Conservation (phyloP, 2,888 invertebrate genomes). For the Brenthis ino region DNA sequence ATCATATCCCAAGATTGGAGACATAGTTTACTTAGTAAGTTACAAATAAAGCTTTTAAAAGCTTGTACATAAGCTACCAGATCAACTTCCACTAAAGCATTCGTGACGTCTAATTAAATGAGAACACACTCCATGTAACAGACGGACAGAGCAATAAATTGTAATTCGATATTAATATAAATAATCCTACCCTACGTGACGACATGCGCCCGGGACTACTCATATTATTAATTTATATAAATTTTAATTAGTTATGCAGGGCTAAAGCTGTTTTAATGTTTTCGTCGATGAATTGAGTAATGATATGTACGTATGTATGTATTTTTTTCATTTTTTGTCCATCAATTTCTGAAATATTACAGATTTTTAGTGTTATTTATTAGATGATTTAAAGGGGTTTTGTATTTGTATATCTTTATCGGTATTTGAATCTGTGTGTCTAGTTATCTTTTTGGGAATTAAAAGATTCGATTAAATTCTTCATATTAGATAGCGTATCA, state of each 20-base stretch:
- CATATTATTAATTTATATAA: conserved; percentile 53
- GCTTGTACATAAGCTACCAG: not conserved
- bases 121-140: conserved; percentile 35
- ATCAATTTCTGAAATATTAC: too few species aligned
- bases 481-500: too few species aligned
- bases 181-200: conserved; percentile 66
- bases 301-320: too few species aligned
- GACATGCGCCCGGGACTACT: conserved; percentile 58
- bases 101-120: conserved; percentile 14
- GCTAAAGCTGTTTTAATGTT: not conserved
- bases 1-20: too few species aligned
- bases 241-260: conserved; percentile 39
- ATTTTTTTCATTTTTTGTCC: too few species aligned
- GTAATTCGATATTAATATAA: conserved; percentile 75
- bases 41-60: not conserved
- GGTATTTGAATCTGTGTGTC: too few species aligned
- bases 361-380: too few species aligned
- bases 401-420: too few species aligned
- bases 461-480: too few species aligned
- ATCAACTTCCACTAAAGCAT: not conserved
- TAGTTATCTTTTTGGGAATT: too few species aligned
- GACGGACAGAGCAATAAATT: conserved; percentile 57
- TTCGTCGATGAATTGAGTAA: too few species aligned
- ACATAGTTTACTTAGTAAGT: not conserved
- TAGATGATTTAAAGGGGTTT: too few species aligned